phyloP scores from a whole-genome alignment of 1,140 invertebrate genomes.

The Drosophila melanogaster region Release_6_plus_ISO1_MT NT_033777.3:31731501-31732000 shows the following conservation, averaged over 20 bases:
- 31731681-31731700: conserved; percentile 52
- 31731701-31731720: conserved; percentile 59
- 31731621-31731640: conserved; percentile 30
- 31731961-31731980: conserved; percentile 43
- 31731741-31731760: conserved; percentile 70
- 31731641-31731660: conserved; percentile 73
- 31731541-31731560: conserved; percentile 15
- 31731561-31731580: conserved; percentile 6
- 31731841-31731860: conserved; percentile 49
- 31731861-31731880: conserved; percentile 21
- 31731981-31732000: conserved; percentile 24
- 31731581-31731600: conserved; percentile 1
- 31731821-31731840: conserved; percentile 51
- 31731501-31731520: conserved; percentile 64
- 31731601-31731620: conserved; percentile 13
- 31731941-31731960: conserved; percentile 49
- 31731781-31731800: conserved; percentile 85
- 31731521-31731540: conserved; percentile 32
- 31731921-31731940: conserved; percentile 73
- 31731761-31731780: conserved; percentile 76
- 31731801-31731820: conserved; percentile 78
- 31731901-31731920: conserved; percentile 31
- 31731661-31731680: conserved; percentile 26
- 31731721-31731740: conserved; percentile 35
- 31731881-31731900: conserved; percentile 31